Conservation (phyloP, 2,113 vertebrate species). For the Ploceus nigricollis region DNA sequence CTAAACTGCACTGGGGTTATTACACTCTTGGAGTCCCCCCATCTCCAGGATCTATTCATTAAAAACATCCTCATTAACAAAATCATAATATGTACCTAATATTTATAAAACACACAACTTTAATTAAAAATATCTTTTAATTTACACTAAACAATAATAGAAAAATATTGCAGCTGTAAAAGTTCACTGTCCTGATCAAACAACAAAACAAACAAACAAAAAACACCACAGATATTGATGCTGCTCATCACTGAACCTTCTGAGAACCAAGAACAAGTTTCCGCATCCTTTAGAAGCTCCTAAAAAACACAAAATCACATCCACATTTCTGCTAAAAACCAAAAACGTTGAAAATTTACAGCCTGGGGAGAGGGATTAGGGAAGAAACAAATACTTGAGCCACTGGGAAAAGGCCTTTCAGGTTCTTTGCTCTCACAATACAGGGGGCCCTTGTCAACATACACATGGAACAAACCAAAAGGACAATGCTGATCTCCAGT, state of each 20-base stretch:
- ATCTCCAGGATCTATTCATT: not conserved
- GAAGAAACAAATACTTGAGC: not conserved
- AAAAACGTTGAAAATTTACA: not conserved
- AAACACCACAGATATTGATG: not conserved
- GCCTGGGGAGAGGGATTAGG: not conserved
- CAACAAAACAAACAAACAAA: not conserved
- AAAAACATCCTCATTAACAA: not conserved
- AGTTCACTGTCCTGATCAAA: not conserved
- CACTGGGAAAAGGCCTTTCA: not conserved
- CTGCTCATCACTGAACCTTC: not conserved
- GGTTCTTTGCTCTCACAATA: not conserved
- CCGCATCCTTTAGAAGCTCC: not conserved
- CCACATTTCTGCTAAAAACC: not conserved
- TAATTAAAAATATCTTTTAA: slow-evolving; percentile 47
- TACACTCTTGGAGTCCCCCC: not conserved
- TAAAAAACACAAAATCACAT: not conserved
- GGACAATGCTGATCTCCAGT: not conserved
- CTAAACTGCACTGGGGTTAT: not conserved
- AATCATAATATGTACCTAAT: not conserved
- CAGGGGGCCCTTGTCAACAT: not conserved
- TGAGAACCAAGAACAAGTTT: not conserved
- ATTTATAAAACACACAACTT: not conserved
- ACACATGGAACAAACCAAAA: not conserved
- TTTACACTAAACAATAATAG: slow-evolving; percentile 13
- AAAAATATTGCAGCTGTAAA: not conserved